Evolutionary conservation across 2,888 invertebrate species (phyloP), one percentile per base, ranked within the genome.

Genomic region (Charanyca ferruginea): DNA sequence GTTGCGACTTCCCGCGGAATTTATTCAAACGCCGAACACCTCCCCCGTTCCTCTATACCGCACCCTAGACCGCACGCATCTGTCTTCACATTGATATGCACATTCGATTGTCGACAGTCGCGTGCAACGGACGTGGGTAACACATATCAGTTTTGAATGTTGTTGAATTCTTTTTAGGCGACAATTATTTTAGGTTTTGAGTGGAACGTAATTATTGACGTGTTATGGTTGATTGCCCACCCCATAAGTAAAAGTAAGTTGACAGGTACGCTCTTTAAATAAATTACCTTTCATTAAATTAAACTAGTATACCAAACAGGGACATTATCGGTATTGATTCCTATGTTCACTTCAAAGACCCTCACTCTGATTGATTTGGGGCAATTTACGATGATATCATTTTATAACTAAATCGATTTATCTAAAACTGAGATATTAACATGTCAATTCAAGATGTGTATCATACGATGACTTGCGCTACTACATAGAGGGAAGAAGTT

Each of bases 1-100:
- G 89, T 83, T 85, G 88, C 87, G 86, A 89, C 86, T 86, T 87
- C 83, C 85, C 89, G 85, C 85, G 85, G 88, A 90, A 92, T 91
- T 88, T 91, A 91, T 92, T 91, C 91, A 90, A 89, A 91, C 87
- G 79, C 77, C 78, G 83, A 83, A 80, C 79, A 58, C 83, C 73
- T 69, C 71, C 77, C 75, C 70, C 47, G n/a, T 76, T 69, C 54
- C 68, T 55, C 49, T 9, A 51, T 62, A 63, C 60, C 66, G 52
- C 77, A 55, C 77, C 73, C 73, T 75, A 78, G 72, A 79, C 80
- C 83, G 80, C 87, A 86, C 86, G 86, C 89, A 90, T 87, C 90
- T 87, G 86, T 85, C 86, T 84, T 81, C 87, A 69, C 79, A 93
- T 92, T 91, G 88, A 88, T 91, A 91, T 92, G 92, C 90, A 92